Evolutionary conservation across 2,888 invertebrate genomes (phyloP), one percentile per base, ranked within the genome.

Genomic region (Lepidonotus clava): DNA sequence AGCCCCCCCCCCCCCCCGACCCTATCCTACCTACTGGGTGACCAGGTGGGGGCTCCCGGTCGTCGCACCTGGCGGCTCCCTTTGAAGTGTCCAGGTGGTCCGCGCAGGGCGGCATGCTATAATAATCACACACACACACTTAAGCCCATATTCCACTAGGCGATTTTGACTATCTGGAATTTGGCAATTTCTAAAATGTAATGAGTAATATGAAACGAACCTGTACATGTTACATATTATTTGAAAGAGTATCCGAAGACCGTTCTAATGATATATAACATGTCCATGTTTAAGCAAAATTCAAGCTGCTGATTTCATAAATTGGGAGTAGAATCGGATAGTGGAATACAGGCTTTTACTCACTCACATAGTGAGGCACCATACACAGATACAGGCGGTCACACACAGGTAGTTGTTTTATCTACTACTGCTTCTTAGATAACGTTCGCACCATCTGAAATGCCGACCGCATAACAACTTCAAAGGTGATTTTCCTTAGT

Each of bases 31-130:
- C 36, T 34, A 21, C 34, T 38, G 14, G 71, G 71, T 71, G 71
- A 71, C 71, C 71, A 71, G 71, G 71, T 71, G 71, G 34, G 36
- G 34, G n/a, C 14, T 18, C 21, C 5, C 18, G 56, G n/a, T n/a
- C n/a, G 18, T n/a, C 18, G 36, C 71, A 71, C 36, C 71, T 71
- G 71, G 34, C 71, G 71, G 80, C 24, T 18, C 76, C n/a, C 80
- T 80, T 80, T 80, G 80, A 80, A 80, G 80, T 80, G 46, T 41
- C 80, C 80, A 80, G 80, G 80, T 80, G 80, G 51, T 41, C n/a
- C 41, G 36, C 0, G 36, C 4, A 38, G 61, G 21, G 71, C 34
- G 18, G 36, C 71, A 71, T 71, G 71, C 71, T 71, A 71, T 71
- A 34, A 71, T 34, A 36, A 71, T 34, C 71, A 71, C 56, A 56